A percentile compares a stretch with the other conserved stretches of the same genome.
These are phyloP conservation scores for Diphyllodes magnificus DNA, from an alignment of 2,113 vertebrate genomes.

Conservation along the genomic window DNA sequence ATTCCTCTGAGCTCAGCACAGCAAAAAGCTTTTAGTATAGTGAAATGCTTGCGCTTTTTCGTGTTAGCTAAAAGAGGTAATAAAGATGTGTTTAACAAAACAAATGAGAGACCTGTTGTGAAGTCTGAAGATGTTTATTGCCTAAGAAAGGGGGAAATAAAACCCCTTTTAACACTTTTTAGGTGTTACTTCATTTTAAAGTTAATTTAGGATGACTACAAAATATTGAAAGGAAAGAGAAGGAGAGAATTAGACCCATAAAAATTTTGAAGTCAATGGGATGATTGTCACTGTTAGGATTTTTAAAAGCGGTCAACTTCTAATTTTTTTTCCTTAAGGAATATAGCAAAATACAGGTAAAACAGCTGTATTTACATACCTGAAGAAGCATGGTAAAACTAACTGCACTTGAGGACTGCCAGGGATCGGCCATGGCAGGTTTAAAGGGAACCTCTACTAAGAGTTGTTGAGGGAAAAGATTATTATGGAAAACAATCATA, in stretches of 20 bases:
- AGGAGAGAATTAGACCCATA: background rate
- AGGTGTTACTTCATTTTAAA: background rate
- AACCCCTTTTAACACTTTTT: background rate
- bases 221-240: background rate
- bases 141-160: background rate
- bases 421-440: background rate
- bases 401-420: background rate
- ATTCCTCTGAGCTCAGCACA: background rate
- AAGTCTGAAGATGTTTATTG: constrained; percentile 40
- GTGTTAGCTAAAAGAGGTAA: background rate
- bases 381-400: background rate
- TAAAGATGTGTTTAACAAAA: constrained; percentile 43
- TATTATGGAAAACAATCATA: background rate
- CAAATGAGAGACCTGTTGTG: background rate
- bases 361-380: background rate
- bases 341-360: background rate
- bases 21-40: background rate
- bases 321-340: background rate
- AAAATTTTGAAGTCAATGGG: background rate
- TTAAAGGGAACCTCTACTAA: background rate
- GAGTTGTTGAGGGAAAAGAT: background rate
- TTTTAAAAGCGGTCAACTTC: background rate
- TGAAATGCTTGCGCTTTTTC: background rate
- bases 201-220: background rate
- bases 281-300: background rate